Percentiles rank a stretch among this genome's conserved stretches.
phyloP scores from a whole-genome alignment of 1,140 invertebrate genomes.

The Scaptodrosophila lebanonensis region DNA sequence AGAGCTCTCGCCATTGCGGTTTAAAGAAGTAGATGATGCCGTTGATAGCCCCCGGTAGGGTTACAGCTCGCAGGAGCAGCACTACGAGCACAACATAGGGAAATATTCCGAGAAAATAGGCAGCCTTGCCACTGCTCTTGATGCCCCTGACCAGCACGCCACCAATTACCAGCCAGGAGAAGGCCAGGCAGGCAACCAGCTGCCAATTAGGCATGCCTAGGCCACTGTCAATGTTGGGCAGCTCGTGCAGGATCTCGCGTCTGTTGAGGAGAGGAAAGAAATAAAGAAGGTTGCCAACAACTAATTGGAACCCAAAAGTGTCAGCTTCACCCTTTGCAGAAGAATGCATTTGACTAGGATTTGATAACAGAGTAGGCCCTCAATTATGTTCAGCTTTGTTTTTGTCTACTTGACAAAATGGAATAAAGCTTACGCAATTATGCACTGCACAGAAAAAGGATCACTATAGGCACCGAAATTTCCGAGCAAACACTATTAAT shows the following conservation, averaged over 20 bases:
- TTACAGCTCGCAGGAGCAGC: slow-evolving; percentile 83
- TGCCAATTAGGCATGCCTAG: slow-evolving; percentile 83
- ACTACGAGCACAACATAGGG: slow-evolving; percentile 85
- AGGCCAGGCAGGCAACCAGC: slow-evolving; percentile 82
- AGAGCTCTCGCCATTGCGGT: slow-evolving; percentile 83
- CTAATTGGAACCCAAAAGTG: no score
- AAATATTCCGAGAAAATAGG: slow-evolving; percentile 86
- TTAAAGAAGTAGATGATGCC: slow-evolving; percentile 89
- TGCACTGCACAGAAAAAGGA: no score
- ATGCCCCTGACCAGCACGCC: slow-evolving; percentile 84
- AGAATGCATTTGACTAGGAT: no score
- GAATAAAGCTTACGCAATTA: not conserved
- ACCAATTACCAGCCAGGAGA: slow-evolving; percentile 85
- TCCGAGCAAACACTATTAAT: no score
- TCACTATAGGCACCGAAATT: no score
- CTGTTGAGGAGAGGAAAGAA: slow-evolving; percentile 56
- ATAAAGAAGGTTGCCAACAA: not conserved
- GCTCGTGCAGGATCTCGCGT: slow-evolving; percentile 80
- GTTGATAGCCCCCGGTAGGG: slow-evolving; percentile 84
- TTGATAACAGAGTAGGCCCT: not conserved
- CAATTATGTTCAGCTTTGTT: not conserved
- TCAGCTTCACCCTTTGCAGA: no score
- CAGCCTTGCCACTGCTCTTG: slow-evolving; percentile 81
- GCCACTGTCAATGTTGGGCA: slow-evolving; percentile 80
- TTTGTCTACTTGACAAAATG: not conserved